These are phyloP conservation scores for Ennomos quercinarius DNA, from an alignment of 2,888 invertebrate genomes.

Conservation along the genomic window DNA sequence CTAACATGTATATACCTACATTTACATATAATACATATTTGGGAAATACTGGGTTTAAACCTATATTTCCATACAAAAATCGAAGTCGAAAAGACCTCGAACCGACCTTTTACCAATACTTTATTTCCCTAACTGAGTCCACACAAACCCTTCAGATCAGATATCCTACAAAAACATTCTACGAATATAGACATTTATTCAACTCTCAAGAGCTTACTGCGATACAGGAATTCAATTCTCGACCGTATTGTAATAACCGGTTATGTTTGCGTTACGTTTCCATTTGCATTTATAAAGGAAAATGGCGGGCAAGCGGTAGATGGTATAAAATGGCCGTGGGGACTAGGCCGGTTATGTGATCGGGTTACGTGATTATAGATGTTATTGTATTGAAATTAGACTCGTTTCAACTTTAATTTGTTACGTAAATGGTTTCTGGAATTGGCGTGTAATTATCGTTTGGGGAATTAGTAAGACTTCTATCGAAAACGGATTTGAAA, in stretches of 20 bases:
- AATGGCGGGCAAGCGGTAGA: constrained; percentile 20
- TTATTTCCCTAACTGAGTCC: constrained; percentile 10
- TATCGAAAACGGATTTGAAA: constrained; percentile 2
- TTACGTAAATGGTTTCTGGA: constrained; percentile 24
- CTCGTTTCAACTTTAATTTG: constrained; percentile 31
- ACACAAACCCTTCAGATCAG: constrained; percentile 5
- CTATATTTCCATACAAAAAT: no score
- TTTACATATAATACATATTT: no score
- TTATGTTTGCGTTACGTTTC: constrained; percentile 37
- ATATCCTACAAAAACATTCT: constrained; percentile 5
- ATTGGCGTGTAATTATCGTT: constrained; percentile 34
- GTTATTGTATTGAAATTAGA: constrained; percentile 34
- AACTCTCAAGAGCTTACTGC: constrained; percentile 24
- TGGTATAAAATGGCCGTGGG: constrained; percentile 23
- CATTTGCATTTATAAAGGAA: constrained; percentile 46
- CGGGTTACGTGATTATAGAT: constrained; percentile 34
- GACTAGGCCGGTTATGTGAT: constrained; percentile 25
- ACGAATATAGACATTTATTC: constrained; percentile 25
- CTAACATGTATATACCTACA: no score
- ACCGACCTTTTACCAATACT: constrained; percentile 1
- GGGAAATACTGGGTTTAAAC: no score
- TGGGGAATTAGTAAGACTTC: constrained; percentile 27
- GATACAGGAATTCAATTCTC: constrained; percentile 40
- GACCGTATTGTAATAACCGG: constrained; percentile 40
- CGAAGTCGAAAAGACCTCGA: not conserved